These are phyloP conservation scores for Panurus biarmicus DNA, from an alignment of 2,113 vertebrate species.

Conservation along the genomic window DNA sequence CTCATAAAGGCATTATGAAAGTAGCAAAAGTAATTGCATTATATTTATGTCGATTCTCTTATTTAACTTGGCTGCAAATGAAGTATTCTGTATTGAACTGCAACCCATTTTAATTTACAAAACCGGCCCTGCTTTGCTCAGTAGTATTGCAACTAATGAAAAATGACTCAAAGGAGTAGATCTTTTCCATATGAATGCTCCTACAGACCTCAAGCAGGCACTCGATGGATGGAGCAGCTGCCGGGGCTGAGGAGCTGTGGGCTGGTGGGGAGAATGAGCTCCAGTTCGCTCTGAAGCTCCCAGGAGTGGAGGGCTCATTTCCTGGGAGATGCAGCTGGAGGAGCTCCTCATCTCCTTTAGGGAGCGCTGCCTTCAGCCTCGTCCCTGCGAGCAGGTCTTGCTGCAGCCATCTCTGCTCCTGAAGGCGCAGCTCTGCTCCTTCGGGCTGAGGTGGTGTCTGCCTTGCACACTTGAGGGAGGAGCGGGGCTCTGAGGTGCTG, in stretches of 20 bases:
- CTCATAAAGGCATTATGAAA: slow-evolving; percentile 47
- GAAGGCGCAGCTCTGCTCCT: neutral
- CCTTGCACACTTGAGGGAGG: rapidly evolving
- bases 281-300: neutral
- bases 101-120: slow-evolving; percentile 61
- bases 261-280: neutral
- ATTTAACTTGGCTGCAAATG: slow-evolving; percentile 60
- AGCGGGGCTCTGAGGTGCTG: rapidly evolving
- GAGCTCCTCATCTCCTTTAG: neutral
- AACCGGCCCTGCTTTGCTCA: slow-evolving; percentile 30
- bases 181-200: slow-evolving; percentile 49
- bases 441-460: neutral
- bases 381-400: neutral
- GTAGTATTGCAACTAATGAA: slow-evolving; percentile 47
- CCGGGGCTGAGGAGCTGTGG: neutral
- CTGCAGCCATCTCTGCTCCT: neutral
- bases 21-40: slow-evolving; percentile 54
- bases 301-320: neutral
- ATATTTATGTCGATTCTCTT: slow-evolving; percentile 64
- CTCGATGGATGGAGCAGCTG: neutral
- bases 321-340: neutral
- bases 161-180: slow-evolving; percentile 51
- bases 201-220: neutral
- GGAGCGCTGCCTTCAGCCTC: neutral
- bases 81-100: slow-evolving; percentile 60